Percentiles rank a stretch among this genome's conserved stretches.
These are phyloP conservation scores for Eulemur albifrons DNA, from an alignment of 2,797 vertebrate species.

Conservation along the genomic window DNA sequence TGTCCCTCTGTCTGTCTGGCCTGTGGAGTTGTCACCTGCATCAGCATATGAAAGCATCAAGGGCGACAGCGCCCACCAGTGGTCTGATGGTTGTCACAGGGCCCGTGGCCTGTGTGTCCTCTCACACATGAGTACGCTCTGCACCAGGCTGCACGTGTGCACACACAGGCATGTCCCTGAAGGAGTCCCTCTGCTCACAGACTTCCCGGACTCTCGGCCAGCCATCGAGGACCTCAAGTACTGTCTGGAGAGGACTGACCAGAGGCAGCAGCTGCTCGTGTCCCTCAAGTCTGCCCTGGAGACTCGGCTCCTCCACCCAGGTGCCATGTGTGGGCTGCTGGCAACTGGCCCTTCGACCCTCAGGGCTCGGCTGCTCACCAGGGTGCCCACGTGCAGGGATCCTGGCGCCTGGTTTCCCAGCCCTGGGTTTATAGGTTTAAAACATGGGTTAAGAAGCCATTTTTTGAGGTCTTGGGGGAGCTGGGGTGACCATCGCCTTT, in stretches of 20 bases:
- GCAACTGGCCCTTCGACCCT: accelerated
- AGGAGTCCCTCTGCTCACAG: constrained; percentile 75
- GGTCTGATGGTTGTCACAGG: not conserved
- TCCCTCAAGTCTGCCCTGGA: constrained; percentile 95
- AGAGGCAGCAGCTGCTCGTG: constrained; percentile 94
- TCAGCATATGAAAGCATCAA: not conserved
- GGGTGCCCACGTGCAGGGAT: not conserved
- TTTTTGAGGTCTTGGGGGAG: not conserved
- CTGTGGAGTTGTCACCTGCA: accelerated
- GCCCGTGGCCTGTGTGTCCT: too few species aligned
- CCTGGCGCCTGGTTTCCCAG: not conserved
- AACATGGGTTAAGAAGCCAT: not conserved
- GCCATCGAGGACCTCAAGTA: constrained; percentile 97
- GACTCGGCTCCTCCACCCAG: constrained; percentile 95
- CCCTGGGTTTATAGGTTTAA: not conserved
- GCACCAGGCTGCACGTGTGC: not conserved
- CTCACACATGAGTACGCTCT: accelerated
- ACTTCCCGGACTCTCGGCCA: constrained; percentile 97
- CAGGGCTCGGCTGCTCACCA: not conserved
- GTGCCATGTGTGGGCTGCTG: constrained; percentile 76
- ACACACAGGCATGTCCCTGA: accelerated
- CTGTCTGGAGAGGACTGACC: constrained; percentile 95
- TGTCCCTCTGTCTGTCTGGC: not conserved
- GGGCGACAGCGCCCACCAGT: accelerated
- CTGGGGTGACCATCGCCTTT: not conserved